Evolutionary conservation across 1,140 invertebrate species (phyloP), one percentile per base, ranked within the genome.

Genomic region (Nomia melanderi): DNA sequence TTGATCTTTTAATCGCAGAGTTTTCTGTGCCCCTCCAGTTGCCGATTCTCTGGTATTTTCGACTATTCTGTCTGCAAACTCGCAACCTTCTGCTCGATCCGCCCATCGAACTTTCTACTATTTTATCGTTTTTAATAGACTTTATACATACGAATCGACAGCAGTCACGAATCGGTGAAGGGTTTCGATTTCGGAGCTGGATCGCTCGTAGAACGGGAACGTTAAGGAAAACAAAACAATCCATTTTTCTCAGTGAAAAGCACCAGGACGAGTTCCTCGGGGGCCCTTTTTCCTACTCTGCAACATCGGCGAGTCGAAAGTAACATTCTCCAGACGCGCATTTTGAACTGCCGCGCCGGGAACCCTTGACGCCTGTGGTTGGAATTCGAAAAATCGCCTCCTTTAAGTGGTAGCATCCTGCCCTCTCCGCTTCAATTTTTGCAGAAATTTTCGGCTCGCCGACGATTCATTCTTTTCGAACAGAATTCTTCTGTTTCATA

Each of bases 301-400:
- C 82, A 77, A 83, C 64, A 62, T 70, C 70, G 65, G 75, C 76
- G 70, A 83, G 82, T 73, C 67, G 71, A 83, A 84, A 83, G 71
- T 88, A 89, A 91, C 90, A 90, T 86, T 85, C 79, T 89, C 90
- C 90, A 91, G 90, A 91, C 81, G 78, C 85, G 64, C 62, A 6
- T n/a, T n/a, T 85, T 77, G 41, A 44, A 44, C 77, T 83, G 67
- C 84, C 81, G 77, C 86, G 81, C 74, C 67, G 74, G 64, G 65
- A 89, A 85, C 86, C 84, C 89, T 90, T 87, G 86, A 88, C 66
- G 71, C 41, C 57, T 50, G 77, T 23, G 8, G 17, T 14, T 77
- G 63, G 72, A 69, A 83, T 84, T 63, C 23, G 65, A 63, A 83
- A 83, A 82, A 74, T 78, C 44, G 44, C 36, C 41, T 36, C 54